These are phyloP conservation scores for Cyprinodon diabolis DNA, from an alignment of 2,797 vertebrate species.

Conservation along the genomic window DNA sequence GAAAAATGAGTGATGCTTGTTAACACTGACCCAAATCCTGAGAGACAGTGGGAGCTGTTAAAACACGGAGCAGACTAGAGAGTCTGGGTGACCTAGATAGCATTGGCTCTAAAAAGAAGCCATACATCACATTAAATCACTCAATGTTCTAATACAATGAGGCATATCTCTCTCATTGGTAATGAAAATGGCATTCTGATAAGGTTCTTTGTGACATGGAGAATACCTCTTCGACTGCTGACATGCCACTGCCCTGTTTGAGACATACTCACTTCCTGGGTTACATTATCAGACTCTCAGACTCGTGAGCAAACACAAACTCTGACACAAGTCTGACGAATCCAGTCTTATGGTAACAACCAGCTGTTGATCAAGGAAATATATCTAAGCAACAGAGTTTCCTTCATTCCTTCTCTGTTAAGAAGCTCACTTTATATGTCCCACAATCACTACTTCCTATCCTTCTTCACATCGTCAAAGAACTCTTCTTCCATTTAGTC, in stretches of 20 bases:
- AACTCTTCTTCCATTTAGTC: background rate
- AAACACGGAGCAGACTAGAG: slow-evolving; percentile 78
- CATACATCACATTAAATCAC: slow-evolving; percentile 78
- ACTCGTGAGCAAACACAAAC: slow-evolving; percentile 28
- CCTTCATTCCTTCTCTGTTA: slow-evolving; percentile 2
- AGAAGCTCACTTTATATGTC: background rate
- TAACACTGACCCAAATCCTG: slow-evolving; percentile 85
- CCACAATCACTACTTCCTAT: background rate
- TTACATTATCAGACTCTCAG: slow-evolving; percentile 52
- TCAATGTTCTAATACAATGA: slow-evolving; percentile 69
- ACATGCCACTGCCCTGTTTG: slow-evolving; percentile 20
- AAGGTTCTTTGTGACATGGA: slow-evolving; percentile 66
- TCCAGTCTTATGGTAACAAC: slow-evolving; percentile 30
- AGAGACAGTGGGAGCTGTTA: slow-evolving; percentile 81
- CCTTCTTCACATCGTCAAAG: background rate
- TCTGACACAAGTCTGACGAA: slow-evolving; percentile 41
- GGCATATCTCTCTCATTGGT: slow-evolving; percentile 62
- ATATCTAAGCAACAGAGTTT: slow-evolving; percentile 14
- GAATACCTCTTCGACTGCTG: slow-evolving; percentile 53
- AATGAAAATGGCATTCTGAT: slow-evolving; percentile 76
- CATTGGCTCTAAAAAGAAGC: slow-evolving; percentile 73
- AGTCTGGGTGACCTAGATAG: slow-evolving; percentile 83
- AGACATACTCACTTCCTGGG: slow-evolving; percentile 35
- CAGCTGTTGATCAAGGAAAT: slow-evolving; percentile 43
- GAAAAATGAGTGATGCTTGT: slow-evolving; percentile 72